A percentile compares a stretch with the other conserved stretches of the same genome.
These are phyloP conservation scores for Neopelma chrysocephalum DNA, from an alignment of 2,797 vertebrate species.

Conservation along the genomic window DNA sequence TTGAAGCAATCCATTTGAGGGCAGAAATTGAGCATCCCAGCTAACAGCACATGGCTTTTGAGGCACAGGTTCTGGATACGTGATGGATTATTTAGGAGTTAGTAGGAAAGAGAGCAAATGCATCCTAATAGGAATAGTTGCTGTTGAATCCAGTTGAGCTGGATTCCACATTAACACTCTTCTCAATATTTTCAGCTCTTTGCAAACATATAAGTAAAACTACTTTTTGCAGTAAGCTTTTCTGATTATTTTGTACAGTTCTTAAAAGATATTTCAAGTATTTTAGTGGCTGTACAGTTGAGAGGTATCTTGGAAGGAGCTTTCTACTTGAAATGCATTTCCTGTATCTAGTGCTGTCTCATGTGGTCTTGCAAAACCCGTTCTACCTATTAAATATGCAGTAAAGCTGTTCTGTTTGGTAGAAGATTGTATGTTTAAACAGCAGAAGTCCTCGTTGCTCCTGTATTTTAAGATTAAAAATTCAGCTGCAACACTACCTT, in stretches of 20 bases:
- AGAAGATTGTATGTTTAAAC: slow-evolving; percentile 39
- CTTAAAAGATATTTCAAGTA: not conserved
- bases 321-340: slow-evolving; percentile 42
- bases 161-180: not conserved
- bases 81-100: slow-evolving; percentile 25
- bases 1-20: not conserved
- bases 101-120: not conserved
- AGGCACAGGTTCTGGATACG: not conserved
- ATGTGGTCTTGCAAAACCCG: not conserved
- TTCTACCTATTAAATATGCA: slow-evolving; percentile 57
- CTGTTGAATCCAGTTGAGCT: not conserved
- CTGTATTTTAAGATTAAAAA: slow-evolving; percentile 50
- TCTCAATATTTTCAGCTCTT: not conserved
- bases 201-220: not conserved
- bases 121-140: not conserved
- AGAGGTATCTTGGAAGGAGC: not conserved
- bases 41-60: not conserved
- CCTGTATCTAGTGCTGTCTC: slow-evolving; percentile 12
- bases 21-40: not conserved
- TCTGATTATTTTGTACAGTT: not conserved
- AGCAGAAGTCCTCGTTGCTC: slow-evolving; percentile 2
- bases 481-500: slow-evolving; percentile 9
- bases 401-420: slow-evolving; percentile 49
- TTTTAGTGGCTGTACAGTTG: not conserved
- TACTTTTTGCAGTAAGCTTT: not conserved